phyloP scores from a whole-genome alignment of 2,797 vertebrate genomes.

The Lemur catta region DNA sequence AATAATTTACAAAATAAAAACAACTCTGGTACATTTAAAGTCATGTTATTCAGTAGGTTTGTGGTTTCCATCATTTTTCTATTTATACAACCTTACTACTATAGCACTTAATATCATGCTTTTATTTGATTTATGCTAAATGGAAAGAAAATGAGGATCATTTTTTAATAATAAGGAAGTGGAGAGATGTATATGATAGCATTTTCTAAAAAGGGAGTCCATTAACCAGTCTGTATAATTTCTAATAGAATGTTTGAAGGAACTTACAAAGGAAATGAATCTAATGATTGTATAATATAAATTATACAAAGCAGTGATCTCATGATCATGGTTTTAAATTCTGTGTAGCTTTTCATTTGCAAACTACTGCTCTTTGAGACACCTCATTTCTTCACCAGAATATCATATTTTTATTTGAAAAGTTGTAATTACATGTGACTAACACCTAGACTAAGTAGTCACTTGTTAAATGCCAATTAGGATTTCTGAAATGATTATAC shows the following conservation, averaged over 20 bases:
- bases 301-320: background rate
- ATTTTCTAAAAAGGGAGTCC: slow-evolving; percentile 17
- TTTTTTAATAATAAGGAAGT: background rate
- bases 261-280: background rate
- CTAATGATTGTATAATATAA: background rate
- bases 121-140: slow-evolving; percentile 32
- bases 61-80: background rate
- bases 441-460: background rate
- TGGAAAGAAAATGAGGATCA: background rate
- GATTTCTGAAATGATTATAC: background rate
- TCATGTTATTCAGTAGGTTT: background rate
- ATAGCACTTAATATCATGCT: background rate
- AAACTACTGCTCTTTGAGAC: background rate
- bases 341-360: background rate
- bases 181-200: background rate
- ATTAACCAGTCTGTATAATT: background rate
- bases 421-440: background rate
- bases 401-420: background rate
- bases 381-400: slow-evolving; percentile 13
- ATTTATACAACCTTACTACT: background rate
- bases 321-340: background rate
- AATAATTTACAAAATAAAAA: background rate
- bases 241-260: background rate
- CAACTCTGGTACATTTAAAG: background rate
- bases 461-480: background rate